A percentile compares a stretch with the other conserved stretches of the same genome.
Evolutionary conservation across 2,113 vertebrate species (phyloP).

Genomic region (Helogale parvula): DNA sequence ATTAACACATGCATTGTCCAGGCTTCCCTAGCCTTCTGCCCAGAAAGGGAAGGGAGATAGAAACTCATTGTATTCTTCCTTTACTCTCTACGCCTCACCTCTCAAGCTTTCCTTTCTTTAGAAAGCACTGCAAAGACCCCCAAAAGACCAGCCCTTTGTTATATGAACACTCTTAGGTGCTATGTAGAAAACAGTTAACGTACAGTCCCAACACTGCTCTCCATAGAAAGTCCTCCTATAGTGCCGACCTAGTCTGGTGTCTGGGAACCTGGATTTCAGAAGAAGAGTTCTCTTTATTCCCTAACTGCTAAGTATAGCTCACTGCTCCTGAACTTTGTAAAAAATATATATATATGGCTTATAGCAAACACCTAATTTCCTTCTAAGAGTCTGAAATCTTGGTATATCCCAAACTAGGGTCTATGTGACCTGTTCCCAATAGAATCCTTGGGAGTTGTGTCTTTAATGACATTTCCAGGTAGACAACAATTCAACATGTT

Average conservation of each 20-base stretch:
- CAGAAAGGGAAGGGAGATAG: neutral
- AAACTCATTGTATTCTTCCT: neutral
- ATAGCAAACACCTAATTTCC: neutral
- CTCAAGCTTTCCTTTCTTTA: neutral
- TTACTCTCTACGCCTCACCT: neutral
- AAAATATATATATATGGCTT: neutral
- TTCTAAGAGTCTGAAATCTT: neutral
- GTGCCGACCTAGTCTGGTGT: neutral
- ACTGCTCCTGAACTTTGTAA: neutral
- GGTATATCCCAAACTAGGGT: neutral
- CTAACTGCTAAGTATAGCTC: neutral
- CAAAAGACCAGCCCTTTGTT: neutral
- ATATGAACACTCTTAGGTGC: neutral
- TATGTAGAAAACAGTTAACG: neutral
- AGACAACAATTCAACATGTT: neutral
- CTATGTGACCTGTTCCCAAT: neutral
- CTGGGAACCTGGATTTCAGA: neutral
- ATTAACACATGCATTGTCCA: neutral
- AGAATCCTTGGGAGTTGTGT: neutral
- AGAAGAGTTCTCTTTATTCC: neutral
- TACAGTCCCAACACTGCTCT: neutral
- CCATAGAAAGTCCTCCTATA: neutral
- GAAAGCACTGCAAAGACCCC: neutral
- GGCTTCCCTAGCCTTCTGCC: neutral
- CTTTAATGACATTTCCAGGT: neutral